Conservation (phyloP, 2,113 vertebrate genomes). For the Saccopteryx leptura region DNA sequence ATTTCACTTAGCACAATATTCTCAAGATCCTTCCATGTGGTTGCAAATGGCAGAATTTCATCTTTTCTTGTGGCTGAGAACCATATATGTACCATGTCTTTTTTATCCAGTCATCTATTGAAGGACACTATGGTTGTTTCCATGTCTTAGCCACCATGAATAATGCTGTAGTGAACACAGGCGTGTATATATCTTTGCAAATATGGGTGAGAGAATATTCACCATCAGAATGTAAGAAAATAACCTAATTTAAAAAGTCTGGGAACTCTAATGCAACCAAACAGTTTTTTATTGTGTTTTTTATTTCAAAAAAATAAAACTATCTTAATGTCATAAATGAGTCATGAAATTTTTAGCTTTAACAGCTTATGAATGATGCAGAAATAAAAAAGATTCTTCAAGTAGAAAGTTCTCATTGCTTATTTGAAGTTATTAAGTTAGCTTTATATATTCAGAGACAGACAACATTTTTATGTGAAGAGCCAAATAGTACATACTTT, state of each 20-base stretch:
- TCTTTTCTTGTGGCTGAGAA: neutral
- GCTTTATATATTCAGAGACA: neutral
- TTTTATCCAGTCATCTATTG: too few species aligned
- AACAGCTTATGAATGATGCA: neutral
- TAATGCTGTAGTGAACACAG: too few species aligned
- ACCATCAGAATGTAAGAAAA: neutral
- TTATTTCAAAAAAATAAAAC: neutral
- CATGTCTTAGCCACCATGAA: too few species aligned
- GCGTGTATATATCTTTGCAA: neutral
- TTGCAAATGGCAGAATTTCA: neutral
- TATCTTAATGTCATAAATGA: neutral
- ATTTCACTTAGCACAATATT: neutral
- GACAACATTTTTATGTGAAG: neutral
- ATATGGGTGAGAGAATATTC: neutral
- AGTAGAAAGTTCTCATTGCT: neutral
- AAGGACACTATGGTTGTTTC: too few species aligned
- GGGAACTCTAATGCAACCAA: neutral
- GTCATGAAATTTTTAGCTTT: neutral
- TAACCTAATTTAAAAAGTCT: neutral
- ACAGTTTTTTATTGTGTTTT: neutral
- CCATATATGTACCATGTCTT: neutral
- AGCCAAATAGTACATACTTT: neutral
- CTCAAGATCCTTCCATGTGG: neutral
- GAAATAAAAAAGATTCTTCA: neutral
- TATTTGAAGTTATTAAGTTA: conserved; percentile 21